Evolutionary conservation across 1,140 invertebrate species (phyloP).

Genomic region (Dysdera silvatica): DNA sequence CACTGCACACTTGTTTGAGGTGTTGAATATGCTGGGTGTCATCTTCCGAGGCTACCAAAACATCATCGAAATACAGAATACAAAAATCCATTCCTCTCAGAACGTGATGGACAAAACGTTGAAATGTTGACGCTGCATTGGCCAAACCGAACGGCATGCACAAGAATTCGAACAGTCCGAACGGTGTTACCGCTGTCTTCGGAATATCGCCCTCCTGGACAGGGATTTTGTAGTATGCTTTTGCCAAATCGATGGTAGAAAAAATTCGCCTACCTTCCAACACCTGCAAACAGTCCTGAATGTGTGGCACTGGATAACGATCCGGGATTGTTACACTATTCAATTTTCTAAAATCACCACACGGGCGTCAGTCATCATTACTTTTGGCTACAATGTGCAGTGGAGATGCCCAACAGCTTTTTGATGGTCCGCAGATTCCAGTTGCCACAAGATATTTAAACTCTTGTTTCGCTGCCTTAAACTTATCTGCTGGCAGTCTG

Average conservation of each 20-base stretch:
- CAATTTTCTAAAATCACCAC: constrained; percentile 32
- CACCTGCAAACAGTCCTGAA: constrained; percentile 21
- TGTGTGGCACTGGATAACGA: constrained; percentile 33
- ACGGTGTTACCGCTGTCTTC: constrained; percentile 34
- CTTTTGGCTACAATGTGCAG: constrained; percentile 32
- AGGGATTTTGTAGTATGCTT: constrained; percentile 29
- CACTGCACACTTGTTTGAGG: no score
- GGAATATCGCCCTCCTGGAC: constrained; percentile 8
- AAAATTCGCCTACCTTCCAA: constrained; percentile 25
- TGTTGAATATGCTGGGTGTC: constrained; percentile 30
- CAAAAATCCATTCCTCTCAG: constrained; percentile 35
- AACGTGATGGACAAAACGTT: constrained; percentile 30
- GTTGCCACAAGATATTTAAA: no score
- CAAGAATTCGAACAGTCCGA: constrained; percentile 37
- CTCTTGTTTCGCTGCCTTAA: no score
- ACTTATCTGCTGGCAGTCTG: no score
- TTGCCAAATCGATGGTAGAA: constrained; percentile 22
- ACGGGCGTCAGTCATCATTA: constrained; percentile 25
- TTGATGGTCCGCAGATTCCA: no score
- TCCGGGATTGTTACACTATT: constrained; percentile 32
- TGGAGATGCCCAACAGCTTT: constrained; percentile 6
- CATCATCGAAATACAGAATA: constrained; percentile 49
- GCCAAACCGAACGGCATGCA: constrained; percentile 37
- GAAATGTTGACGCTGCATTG: constrained; percentile 36
- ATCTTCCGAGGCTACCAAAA: neutral